Conservation (phyloP, 2,113 vertebrate genomes). For the Otocyon megalotis region DNA sequence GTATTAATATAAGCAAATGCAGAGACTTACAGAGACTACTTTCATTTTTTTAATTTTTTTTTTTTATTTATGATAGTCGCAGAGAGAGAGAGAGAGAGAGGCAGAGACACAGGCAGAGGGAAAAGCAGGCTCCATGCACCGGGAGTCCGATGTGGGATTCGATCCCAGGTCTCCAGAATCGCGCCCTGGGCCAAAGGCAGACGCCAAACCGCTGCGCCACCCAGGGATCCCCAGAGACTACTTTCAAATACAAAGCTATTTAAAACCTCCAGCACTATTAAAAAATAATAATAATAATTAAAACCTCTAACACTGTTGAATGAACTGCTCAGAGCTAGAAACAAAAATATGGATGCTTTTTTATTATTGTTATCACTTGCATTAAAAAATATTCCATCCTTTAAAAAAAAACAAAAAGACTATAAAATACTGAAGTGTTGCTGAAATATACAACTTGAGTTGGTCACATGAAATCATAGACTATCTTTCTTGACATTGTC, state of each 20-base stretch:
- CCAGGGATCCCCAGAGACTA: too few relatives aligned
- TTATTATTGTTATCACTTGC: background rate
- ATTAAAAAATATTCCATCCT: conserved; percentile 16
- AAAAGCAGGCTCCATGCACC: too few relatives aligned
- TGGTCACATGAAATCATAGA: background rate
- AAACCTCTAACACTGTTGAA: background rate
- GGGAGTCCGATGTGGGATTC: too few relatives aligned
- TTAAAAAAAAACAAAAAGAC: too few relatives aligned
- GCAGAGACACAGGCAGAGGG: too few relatives aligned
- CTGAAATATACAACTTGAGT: background rate
- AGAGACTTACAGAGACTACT: background rate
- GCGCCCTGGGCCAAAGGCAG: too few relatives aligned
- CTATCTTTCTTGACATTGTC: background rate
- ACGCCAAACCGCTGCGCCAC: too few relatives aligned
- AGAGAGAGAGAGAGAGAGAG: too few relatives aligned
- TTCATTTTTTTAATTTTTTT: too few relatives aligned
- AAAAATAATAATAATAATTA: background rate
- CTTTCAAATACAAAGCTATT: background rate
- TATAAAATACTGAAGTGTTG: background rate
- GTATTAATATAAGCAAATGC: background rate
- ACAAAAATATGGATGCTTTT: background rate
- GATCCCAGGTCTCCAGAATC: too few relatives aligned
- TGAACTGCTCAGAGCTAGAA: background rate
- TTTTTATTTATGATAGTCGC: too few relatives aligned
- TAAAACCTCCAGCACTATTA: background rate